Evolutionary conservation across 2,797 vertebrate genomes (phyloP).

Genomic region (Crocodylus rhombifer): DNA sequence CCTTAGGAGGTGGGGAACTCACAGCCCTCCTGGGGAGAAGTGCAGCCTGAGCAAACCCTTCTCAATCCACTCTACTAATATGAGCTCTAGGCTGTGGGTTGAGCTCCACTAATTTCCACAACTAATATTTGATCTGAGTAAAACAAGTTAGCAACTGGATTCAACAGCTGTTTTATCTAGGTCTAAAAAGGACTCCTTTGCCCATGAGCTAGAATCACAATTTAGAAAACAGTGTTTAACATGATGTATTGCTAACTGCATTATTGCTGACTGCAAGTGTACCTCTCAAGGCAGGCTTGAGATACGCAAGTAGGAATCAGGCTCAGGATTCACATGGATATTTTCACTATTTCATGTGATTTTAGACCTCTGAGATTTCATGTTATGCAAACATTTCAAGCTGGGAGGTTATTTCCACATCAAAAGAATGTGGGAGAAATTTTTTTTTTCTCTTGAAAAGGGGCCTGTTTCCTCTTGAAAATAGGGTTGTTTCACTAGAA

Average conservation of each 20-base stretch:
- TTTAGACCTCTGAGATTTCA: not conserved
- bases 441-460: not conserved
- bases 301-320: rapidly evolving
- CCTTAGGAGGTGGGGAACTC: too few relatives aligned
- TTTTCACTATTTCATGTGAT: not conserved
- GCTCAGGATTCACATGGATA: not conserved
- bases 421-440: not conserved
- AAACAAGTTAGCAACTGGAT: too few relatives aligned
- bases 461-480: not conserved
- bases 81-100: not conserved
- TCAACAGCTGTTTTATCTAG: not conserved
- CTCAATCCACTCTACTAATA: too few relatives aligned
- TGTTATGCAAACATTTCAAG: not conserved
- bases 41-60: too few relatives aligned
- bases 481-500: not conserved
- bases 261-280: not conserved
- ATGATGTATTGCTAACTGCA: rapidly evolving
- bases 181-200: not conserved
- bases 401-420: rapidly evolving
- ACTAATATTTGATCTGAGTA: not conserved
- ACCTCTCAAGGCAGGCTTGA: not conserved
- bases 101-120: not conserved
- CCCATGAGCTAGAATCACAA: rapidly evolving
- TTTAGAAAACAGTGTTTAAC: not conserved
- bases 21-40: too few relatives aligned